A percentile compares a stretch with the other conserved stretches of the same genome.
Evolutionary conservation across 2,797 vertebrate genomes (phyloP).

Genomic region (Numenius phaeopus): DNA sequence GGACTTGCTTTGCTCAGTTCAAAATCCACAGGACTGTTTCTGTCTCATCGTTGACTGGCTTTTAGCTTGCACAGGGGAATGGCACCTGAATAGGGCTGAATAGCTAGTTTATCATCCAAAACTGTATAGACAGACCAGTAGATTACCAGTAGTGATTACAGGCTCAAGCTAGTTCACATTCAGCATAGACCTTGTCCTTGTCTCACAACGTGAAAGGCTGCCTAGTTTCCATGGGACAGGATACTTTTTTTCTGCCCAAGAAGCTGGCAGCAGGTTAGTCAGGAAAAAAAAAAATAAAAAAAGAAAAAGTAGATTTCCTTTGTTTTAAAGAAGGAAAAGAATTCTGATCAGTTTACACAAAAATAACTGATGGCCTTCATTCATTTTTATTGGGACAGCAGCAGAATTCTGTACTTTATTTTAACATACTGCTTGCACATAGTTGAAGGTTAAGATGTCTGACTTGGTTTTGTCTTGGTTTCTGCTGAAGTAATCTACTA

Average conservation of each 20-base stretch:
- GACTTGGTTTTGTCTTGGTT: neutral
- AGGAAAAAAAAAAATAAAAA: neutral
- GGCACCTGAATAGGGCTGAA: constrained; percentile 1
- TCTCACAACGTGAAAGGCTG: neutral
- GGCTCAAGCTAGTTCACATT: neutral
- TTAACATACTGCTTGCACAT: neutral
- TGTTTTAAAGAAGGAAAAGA: neutral
- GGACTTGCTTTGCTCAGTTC: neutral
- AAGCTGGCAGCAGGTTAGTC: neutral
- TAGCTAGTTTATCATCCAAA: constrained; percentile 24
- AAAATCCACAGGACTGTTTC: neutral
- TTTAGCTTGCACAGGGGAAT: neutral
- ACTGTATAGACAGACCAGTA: neutral
- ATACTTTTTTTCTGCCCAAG: neutral
- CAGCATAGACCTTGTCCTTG: neutral
- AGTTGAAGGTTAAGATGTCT: neutral
- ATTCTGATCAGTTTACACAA: neutral
- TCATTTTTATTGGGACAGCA: neutral
- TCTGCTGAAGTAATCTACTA: neutral
- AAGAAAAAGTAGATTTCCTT: neutral
- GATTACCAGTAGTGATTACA: neutral
- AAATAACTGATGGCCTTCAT: neutral
- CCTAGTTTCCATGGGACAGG: neutral
- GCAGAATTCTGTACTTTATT: neutral
- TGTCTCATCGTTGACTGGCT: neutral